Base-by-base conservation (phyloP, 2,888 invertebrate genomes). In the Rambutsinella grinnellia region DNA sequence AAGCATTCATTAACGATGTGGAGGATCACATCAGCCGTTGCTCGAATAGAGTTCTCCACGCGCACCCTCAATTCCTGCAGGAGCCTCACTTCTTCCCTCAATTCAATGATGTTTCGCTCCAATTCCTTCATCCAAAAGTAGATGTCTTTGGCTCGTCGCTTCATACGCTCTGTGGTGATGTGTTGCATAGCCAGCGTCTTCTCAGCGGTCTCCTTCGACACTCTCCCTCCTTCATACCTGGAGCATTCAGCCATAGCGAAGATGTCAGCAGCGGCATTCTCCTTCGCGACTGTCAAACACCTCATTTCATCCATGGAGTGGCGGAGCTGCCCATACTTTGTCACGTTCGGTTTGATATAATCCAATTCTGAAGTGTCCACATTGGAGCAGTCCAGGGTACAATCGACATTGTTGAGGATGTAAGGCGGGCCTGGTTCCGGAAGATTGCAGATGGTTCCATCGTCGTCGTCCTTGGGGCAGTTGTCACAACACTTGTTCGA, bases 51-150 rank as follows among this genome's bases (percentile, higher is more conserved):
- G 56, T 83, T 83, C 61, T 83, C 83, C 13, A 78, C 79, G 1
- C 81, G 76, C 17, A 82, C 81, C 1, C 83, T 71, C 6, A 82
- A 67, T 36, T 81, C 80, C 56, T 83, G 79, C 47, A 83, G 56
- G 6, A 78, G 79, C 21, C 82, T 76, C 10, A 81, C 80, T 56
- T 82, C 82, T 66, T 82, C 82, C 19, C 83, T 74, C 78, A 83
- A 78, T 58, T 81, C 82, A 2, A 79, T n/a, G 47, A 83, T 74
- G 70, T 80, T 78, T 70, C 89, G 89, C 85, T 93, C 93, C 23
- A 94, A 87, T 84, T 93, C 93, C 19, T 89, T 90, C 87, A 93
- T 93, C 93, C 93, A 93, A 82, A 92, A 89, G 83, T 91, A 90
- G 66, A 94, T 88, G 77, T 93, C 91, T 83, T 89, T 89, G 5